Base-by-base conservation (phyloP, 2,888 invertebrate genomes). In the Lomographa bimaculata region DNA sequence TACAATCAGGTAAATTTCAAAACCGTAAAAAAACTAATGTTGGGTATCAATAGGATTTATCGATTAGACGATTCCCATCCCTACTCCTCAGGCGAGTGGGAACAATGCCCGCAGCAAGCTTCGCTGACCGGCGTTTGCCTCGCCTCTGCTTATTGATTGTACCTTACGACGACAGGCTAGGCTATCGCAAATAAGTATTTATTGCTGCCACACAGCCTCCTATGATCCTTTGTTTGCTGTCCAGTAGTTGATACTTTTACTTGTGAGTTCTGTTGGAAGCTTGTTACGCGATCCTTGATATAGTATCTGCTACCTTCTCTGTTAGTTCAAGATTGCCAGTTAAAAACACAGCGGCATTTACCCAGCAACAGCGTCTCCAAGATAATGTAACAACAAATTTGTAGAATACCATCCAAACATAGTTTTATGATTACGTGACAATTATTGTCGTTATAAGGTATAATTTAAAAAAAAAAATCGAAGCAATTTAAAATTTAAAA, bases 111-210 rank as follows among this genome's bases (percentile, higher is more conserved):
- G 51, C 46, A 71, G 85, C 81, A 36, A 39, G 60, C 27, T 25
- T 3, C 34, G 30, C 60, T 58, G 67, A 71, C 69, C 65, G 66
- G 54, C 67, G 66, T 64, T 58, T 54, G 65, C 53, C 68, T 71
- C 64, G 71, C 64, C 69, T 70, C 72, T 69, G 70, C 64, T 68
- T 76, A 64, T 73, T 86, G 87, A 86, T 87, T 86, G 86, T 82
- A 84, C 75, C 76, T 85, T 86, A 85, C 73, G 85, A 86, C 74
- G 87, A 86, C 86, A 84, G 79, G 71, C 75, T 66, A 67, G 67
- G 73, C 73, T 79, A 79, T 78, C 75, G 78, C 79, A 79, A 82
- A 82, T 84, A 84, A 75, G 71, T 83, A 82, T 86, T 86, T 86
- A 86, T 85, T 81, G 77, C 71, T 70, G 64, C 73, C 72, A 72